A percentile compares a stretch with the other conserved stretches of the same genome.
These are phyloP conservation scores for Camptogramma bilineatum DNA, from an alignment of 2,888 invertebrate species.

Conservation along the genomic window DNA sequence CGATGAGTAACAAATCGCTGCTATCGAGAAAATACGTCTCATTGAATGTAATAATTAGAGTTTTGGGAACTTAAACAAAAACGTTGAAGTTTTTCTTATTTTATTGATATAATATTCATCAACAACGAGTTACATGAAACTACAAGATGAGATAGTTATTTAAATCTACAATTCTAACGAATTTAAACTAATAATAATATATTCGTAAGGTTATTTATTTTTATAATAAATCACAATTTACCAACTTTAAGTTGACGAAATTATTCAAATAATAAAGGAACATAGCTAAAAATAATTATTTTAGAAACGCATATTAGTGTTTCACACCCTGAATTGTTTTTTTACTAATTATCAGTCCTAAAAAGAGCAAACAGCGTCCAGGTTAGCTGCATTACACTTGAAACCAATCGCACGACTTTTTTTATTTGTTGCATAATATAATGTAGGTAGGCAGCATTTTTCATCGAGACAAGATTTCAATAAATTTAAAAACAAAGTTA, in stretches of 20 bases:
- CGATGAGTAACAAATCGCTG: not conserved
- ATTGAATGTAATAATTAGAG: not conserved
- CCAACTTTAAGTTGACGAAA: slow-evolving; percentile 83
- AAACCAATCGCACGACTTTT: slow-evolving; percentile 18
- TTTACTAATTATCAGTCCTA: slow-evolving; percentile 44
- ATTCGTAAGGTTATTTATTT: slow-evolving; percentile 69
- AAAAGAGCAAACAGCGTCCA: slow-evolving; percentile 33
- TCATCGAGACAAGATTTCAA: slow-evolving; percentile 17
- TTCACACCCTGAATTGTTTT: slow-evolving; percentile 65
- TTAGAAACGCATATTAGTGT: slow-evolving; percentile 65
- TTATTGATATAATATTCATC: slow-evolving; percentile 80
- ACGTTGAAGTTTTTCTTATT: slow-evolving; percentile 65
- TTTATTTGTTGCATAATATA: slow-evolving; percentile 3
- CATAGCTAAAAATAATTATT: slow-evolving; percentile 61
- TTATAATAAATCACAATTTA: slow-evolving; percentile 81
- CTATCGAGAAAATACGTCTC: not conserved
- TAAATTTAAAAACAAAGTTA: not conserved
- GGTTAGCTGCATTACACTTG: slow-evolving; percentile 29
- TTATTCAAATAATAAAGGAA: slow-evolving; percentile 75
- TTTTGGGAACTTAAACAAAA: slow-evolving; percentile 18
- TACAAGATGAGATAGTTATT: slow-evolving; percentile 74
- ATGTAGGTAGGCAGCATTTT: slow-evolving; percentile 11
- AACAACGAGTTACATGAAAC: slow-evolving; percentile 80
- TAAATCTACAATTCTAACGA: slow-evolving; percentile 72
- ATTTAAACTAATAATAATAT: slow-evolving; percentile 72